Evolutionary conservation across 2,888 invertebrate genomes (phyloP), one percentile per base, ranked within the genome.

Genomic region (Parnassius smintheus): DNA sequence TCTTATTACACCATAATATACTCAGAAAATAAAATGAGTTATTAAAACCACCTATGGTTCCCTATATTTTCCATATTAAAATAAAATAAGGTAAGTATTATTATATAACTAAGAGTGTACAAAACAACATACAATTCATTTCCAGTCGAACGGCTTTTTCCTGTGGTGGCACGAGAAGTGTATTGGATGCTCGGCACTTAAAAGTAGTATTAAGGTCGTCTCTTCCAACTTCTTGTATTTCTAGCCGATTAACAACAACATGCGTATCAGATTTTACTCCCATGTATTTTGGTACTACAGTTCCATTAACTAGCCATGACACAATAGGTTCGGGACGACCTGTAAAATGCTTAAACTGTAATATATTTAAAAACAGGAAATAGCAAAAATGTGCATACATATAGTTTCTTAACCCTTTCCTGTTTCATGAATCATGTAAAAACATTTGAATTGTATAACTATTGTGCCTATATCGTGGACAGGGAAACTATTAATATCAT

Each of bases 161-260:
- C 59, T 95, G 94, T 0, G 97, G 96, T 72, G 95, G 94, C 72
- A 96, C 96, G 64, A 97, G 93, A 78, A 96, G 95, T n/a, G 97
- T 97, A 80, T 97, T 97, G 64, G 95, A 94, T 25, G 97, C 97
- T 85, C 96, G 95, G 81, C 97, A 97, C 83, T 95, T 96, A 90
- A 95, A 97, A 18, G 96, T 96, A 50, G 96, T 96, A 82, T 97
- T 97, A 62, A 97, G 93, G 76, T 96, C 95, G 74, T 95, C 94
- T 72, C 97, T 93, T 70, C 93, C 94, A 70, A 97, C 91, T 69
- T 94, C 93, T 57, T 93, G 93, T 65, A 97, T 93, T 80, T 95
- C 95, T 74, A 97, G 86, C 55, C 95, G 93, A 87, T 96, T 97
- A 68, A 96, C 95, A 59, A 96, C 94, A 44, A 96, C 95, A 78